These are phyloP conservation scores for Paracentrotus lividus DNA, from an alignment of 53 echinoderm and acorn worm genomes.

Conservation along the genomic window DNA sequence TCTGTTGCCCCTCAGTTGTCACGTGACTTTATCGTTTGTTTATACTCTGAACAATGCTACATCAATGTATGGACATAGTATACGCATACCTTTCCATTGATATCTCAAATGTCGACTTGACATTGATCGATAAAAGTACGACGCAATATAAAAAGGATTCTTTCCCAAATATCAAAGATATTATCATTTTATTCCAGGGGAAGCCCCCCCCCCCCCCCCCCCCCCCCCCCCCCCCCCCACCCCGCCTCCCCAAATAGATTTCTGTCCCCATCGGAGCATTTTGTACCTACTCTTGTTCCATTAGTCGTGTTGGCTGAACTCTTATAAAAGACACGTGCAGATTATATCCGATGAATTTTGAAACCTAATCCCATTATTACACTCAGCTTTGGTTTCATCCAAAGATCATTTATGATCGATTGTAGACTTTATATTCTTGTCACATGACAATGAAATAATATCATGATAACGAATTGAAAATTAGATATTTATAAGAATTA, in stretches of 20 bases:
- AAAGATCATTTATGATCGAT: not conserved
- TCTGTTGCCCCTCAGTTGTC: not conserved
- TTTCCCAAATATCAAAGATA: not conserved
- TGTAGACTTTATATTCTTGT: not conserved
- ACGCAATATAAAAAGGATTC: not conserved
- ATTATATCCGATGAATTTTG: not conserved
- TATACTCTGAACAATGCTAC: not conserved
- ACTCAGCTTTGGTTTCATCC: not conserved
- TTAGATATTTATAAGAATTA: not conserved
- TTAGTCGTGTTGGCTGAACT: not conserved
- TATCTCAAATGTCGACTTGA: not conserved
- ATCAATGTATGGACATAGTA: not conserved
- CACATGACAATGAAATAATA: not conserved
- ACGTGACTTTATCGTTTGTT: conserved; percentile 2
- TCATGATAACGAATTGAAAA: not conserved
- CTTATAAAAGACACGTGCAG: not conserved
- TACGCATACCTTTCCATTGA: not conserved
- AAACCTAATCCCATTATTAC: not conserved
- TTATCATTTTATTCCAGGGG: not conserved
- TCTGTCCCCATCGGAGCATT: not conserved
- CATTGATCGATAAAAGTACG: not conserved
- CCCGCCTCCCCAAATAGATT: not conserved
- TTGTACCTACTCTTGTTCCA: not conserved
- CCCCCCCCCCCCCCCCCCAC: not conserved
- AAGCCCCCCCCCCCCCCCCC: not conserved